These are phyloP conservation scores for Iselma pallidipennis DNA, from an alignment of 2,888 invertebrate genomes.

Conservation along the genomic window DNA sequence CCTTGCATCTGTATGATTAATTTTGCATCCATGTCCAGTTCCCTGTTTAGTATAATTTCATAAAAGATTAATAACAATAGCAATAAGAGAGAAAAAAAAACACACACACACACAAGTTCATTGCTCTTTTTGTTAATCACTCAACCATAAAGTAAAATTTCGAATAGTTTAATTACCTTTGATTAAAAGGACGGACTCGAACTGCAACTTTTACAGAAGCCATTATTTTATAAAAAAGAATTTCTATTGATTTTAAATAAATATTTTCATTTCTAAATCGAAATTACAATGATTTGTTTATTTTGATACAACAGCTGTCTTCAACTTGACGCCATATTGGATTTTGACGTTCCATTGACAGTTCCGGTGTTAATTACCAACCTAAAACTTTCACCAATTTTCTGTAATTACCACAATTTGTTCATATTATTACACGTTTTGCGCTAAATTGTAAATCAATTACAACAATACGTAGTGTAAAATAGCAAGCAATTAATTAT, in stretches of 20 bases:
- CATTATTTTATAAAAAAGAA: slow-evolving; percentile 67
- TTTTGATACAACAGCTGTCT: slow-evolving; percentile 35
- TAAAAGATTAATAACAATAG: not conserved
- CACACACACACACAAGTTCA: slow-evolving; percentile 43
- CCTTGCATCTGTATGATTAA: slow-evolving; percentile 84
- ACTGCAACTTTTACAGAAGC: slow-evolving; percentile 92
- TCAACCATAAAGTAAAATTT: slow-evolving; percentile 37
- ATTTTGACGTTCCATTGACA: slow-evolving; percentile 13
- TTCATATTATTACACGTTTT: no score
- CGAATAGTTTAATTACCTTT: slow-evolving; percentile 66
- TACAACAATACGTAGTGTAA: no score
- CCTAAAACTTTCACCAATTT: not conserved
- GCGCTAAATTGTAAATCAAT: no score
- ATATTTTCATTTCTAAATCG: slow-evolving; percentile 7
- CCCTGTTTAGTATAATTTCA: slow-evolving; percentile 61
- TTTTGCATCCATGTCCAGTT: slow-evolving; percentile 80
- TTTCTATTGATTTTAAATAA: slow-evolving; percentile 12
- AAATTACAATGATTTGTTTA: slow-evolving; percentile 25
- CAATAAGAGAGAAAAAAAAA: slow-evolving; percentile 51
- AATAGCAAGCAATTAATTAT: no score
- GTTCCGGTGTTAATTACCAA: not conserved
- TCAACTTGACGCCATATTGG: slow-evolving; percentile 16
- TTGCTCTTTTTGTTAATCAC: slow-evolving; percentile 39
- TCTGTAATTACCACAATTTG: no score
- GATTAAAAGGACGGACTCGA: slow-evolving; percentile 87